A percentile compares a stretch with the other conserved stretches of the same genome.
phyloP scores from a whole-genome alignment of 2,113 vertebrate species.

The Noctilio leporinus region DNA sequence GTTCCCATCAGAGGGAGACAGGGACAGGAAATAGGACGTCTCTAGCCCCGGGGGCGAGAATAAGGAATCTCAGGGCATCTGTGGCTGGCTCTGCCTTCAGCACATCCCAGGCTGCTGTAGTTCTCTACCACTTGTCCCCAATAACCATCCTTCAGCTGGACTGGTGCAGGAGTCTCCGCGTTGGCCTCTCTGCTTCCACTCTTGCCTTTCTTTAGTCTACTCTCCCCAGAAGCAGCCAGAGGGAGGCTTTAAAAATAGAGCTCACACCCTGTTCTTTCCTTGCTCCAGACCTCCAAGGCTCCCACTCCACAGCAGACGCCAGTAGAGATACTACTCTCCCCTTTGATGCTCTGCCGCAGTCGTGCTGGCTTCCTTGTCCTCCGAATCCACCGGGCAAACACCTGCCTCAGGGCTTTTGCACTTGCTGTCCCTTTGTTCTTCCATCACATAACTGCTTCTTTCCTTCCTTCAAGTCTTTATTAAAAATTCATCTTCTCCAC shows the following conservation, averaged over 20 bases:
- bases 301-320: neutral
- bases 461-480: neutral
- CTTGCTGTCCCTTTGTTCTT: neutral
- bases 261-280: neutral
- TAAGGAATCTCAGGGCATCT: neutral
- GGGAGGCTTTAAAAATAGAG: neutral
- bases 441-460: neutral
- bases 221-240: neutral
- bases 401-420: neutral
- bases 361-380: neutral
- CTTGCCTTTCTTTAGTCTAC: too few relatives aligned
- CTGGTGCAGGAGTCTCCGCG: neutral
- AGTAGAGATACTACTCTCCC: accelerated
- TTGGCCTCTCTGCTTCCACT: neutral
- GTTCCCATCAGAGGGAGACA: neutral
- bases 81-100: neutral
- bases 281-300: neutral
- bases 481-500: neutral
- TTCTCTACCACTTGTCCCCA: accelerated
- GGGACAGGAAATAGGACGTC: neutral
- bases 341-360: neutral
- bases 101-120: neutral
- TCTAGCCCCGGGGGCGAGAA: neutral
- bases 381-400: neutral
- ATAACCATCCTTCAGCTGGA: neutral